phyloP scores from a whole-genome alignment of 2,888 invertebrate genomes.

The Mycogona germanica region DNA sequence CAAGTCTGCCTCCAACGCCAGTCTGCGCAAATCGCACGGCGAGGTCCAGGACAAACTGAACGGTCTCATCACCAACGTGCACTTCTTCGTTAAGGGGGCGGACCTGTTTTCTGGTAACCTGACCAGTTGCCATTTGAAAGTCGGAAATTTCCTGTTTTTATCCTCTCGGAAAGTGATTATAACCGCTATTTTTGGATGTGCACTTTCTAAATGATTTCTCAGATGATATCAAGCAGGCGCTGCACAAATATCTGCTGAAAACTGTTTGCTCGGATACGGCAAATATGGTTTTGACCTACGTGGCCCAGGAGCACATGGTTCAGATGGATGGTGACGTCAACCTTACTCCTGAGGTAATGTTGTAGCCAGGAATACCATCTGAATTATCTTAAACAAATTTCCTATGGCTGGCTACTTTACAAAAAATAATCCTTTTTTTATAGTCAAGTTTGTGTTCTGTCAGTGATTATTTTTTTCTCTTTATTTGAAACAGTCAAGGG shows the following conservation, averaged over 20 bases:
- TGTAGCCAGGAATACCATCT: no score
- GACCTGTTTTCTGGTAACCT: conserved; percentile 31
- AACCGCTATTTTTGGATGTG: neutral
- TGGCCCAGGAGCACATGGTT: conserved; percentile 55
- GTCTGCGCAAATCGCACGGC: conserved; percentile 57
- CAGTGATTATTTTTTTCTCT: neutral
- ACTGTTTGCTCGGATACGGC: conserved; percentile 68
- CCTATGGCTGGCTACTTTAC: no score
- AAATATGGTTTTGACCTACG: conserved; percentile 62
- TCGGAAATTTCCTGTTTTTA: neutral
- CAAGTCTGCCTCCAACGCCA: conserved; percentile 53
- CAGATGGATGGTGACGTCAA: conserved; percentile 28
- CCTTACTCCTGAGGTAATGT: conserved; percentile 34
- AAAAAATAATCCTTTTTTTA: neutral
- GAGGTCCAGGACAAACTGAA: conserved; percentile 73
- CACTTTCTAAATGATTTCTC: neutral
- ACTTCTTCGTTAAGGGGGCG: conserved; percentile 36
- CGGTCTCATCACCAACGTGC: conserved; percentile 41
- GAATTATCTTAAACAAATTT: no score
- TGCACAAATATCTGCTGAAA: conserved; percentile 72
- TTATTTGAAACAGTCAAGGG: conserved; percentile 35
- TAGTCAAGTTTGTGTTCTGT: neutral
- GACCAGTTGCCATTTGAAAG: neutral
- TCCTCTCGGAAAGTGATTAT: neutral
- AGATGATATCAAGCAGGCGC: conserved; percentile 47